Base-by-base conservation (phyloP, 2,797 vertebrate genomes). In the Aplochiton taeniatus region DNA sequence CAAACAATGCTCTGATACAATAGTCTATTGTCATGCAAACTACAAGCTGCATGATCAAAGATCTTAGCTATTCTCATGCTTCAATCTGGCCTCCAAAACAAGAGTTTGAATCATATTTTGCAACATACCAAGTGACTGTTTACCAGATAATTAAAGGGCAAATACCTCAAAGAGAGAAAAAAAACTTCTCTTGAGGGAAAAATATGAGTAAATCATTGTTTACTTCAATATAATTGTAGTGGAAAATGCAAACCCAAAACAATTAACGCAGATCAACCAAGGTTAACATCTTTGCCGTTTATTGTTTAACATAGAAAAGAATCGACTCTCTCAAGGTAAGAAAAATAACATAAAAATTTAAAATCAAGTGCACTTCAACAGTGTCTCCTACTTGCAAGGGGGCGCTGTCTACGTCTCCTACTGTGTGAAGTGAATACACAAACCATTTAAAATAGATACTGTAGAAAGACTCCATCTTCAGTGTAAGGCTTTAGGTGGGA, bases 291-390 rank as follows among this genome's bases (percentile, higher is more conserved):
- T 88, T 85, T 86, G 84, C 83, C 81, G 84, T 93, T 94, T 94
- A 93, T 93, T 92, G 83, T 90, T 81, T 81, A 90, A 91, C 87
- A 88, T 84, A 83, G 90, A 79, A 90, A 91, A 89, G 79, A 84
- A 84, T 87, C 80, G 66, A 80, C 85, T 83, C 86, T 76, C 86
- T 77, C 78, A 83, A 79, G 81, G 81, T 90, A 91, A 86, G 82
- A 92, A 91, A 91, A 90, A 85, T 68, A 90, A 90, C 83, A 88
- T 67, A 73, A 79, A 84, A 77, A 83, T 92, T 87, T 85, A 77
- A 91, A 92, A 90, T 89, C 91, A 93, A 92, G 89, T 92, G 89
- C 88, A 93, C 90, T 92, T 93, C 84, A 86, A 87, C 79, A 80
- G 76, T 77, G 79, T 89, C 85, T 80, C 74, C 53, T 84, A 74